These are phyloP conservation scores for Chaenocephalus aceratus DNA, from an alignment of 2,113 vertebrate species.

Conservation along the genomic window DNA sequence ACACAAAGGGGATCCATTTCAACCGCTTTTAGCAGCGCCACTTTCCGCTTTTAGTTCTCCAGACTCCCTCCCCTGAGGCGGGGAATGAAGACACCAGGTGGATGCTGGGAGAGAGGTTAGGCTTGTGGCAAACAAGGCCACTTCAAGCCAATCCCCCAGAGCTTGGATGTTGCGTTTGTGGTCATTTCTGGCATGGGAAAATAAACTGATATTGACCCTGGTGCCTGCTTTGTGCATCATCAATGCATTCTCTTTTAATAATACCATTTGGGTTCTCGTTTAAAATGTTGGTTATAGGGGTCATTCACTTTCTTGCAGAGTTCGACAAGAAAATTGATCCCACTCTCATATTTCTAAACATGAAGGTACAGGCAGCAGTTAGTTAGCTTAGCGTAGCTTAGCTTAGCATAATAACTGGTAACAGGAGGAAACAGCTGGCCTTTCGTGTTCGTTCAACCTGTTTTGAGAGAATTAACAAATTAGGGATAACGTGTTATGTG, in stretches of 20 bases:
- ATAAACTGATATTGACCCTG: slow-evolving; percentile 36
- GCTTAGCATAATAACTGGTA: background rate
- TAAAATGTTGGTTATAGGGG: background rate
- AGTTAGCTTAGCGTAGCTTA: background rate
- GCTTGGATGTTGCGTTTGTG: slow-evolving; percentile 35
- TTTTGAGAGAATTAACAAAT: background rate
- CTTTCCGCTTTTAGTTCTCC: slow-evolving; percentile 65
- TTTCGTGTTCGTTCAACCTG: background rate
- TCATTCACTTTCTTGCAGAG: background rate
- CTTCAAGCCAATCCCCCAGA: slow-evolving; percentile 27
- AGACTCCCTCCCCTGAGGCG: slow-evolving; percentile 61
- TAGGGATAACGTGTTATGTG: background rate
- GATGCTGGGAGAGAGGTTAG: slow-evolving; percentile 59
- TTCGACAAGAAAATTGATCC: background rate
- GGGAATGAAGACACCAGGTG: slow-evolving; percentile 76
- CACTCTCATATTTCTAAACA: background rate
- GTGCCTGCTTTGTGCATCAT: background rate
- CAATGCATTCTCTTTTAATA: background rate
- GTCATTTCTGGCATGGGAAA: background rate
- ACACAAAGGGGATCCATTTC: slow-evolving; percentile 81
- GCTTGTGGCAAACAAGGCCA: slow-evolving; percentile 50
- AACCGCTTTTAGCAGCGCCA: slow-evolving; percentile 67
- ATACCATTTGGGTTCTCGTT: background rate
- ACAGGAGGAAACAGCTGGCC: background rate
- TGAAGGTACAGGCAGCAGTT: background rate